These are phyloP conservation scores for Mystacornis crossleyi DNA, from an alignment of 2,113 vertebrate genomes.

Conservation along the genomic window DNA sequence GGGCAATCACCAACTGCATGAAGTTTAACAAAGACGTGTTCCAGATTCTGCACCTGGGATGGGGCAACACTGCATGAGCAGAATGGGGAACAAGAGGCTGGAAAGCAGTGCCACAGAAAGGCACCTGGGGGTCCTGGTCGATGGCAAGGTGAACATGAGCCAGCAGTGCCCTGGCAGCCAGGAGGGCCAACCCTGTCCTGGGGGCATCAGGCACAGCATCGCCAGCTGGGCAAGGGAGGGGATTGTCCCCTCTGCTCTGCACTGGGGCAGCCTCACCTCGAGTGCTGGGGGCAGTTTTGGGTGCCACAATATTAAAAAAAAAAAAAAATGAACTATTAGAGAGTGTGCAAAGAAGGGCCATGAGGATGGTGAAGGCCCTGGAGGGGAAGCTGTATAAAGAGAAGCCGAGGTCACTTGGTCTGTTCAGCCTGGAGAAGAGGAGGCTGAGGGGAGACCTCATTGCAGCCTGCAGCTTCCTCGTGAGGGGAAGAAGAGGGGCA, in stretches of 20 bases:
- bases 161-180: background rate
- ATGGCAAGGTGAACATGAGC: rapidly evolving
- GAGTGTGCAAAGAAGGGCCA: background rate
- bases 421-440: background rate
- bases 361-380: rapidly evolving
- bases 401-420: background rate
- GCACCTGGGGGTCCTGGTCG: rapidly evolving
- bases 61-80: background rate
- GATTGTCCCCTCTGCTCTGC: background rate
- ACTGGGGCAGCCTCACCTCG: rapidly evolving
- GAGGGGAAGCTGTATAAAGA: rapidly evolving
- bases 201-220: background rate
- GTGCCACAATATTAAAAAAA: rapidly evolving
- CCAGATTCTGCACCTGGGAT: no score
- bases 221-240: background rate
- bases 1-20: background rate
- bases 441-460: rapidly evolving
- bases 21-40: background rate
- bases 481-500: background rate
- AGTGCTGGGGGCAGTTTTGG: background rate
- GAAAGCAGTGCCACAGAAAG: rapidly evolving
- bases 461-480: rapidly evolving
- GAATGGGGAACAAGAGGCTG: background rate
- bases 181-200: background rate
- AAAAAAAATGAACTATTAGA: background rate